Conservation (phyloP, 2,888 invertebrate species). For the Diploptera punctata region DNA sequence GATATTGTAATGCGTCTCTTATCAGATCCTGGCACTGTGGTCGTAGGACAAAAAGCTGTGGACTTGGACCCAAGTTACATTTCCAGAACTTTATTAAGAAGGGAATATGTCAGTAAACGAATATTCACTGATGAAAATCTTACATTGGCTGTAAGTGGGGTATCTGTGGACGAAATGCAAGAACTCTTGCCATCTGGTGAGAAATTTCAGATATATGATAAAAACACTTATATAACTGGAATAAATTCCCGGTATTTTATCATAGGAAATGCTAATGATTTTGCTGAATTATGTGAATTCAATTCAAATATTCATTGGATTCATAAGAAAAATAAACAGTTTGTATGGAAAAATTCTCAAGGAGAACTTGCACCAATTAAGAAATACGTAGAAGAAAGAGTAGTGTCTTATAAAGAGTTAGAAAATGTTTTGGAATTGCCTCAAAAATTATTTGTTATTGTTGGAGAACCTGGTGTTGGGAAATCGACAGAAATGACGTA, state of each 20-base stretch:
- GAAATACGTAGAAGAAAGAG: background rate
- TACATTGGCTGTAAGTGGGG: background rate
- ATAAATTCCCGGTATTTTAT: background rate
- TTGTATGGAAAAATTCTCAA: background rate
- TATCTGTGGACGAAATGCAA: background rate
- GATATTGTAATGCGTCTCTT: background rate
- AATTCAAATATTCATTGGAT: background rate
- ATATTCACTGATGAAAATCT: background rate
- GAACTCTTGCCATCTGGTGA: background rate
- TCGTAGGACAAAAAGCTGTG: background rate
- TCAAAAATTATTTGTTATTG: background rate
- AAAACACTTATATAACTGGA: too few relatives aligned
- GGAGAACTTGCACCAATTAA: background rate
- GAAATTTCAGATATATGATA: background rate
- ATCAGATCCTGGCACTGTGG: background rate
- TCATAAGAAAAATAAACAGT: background rate
- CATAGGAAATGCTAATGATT: background rate
- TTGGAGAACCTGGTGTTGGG: constrained; percentile 7
- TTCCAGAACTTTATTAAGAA: background rate
- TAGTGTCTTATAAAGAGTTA: background rate
- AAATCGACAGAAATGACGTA: background rate
- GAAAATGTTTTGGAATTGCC: background rate
- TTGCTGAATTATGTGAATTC: background rate
- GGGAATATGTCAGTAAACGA: background rate
- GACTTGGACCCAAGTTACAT: background rate